phyloP scores from a whole-genome alignment of 2,888 invertebrate species.

The Cosmia trapezina region DNA sequence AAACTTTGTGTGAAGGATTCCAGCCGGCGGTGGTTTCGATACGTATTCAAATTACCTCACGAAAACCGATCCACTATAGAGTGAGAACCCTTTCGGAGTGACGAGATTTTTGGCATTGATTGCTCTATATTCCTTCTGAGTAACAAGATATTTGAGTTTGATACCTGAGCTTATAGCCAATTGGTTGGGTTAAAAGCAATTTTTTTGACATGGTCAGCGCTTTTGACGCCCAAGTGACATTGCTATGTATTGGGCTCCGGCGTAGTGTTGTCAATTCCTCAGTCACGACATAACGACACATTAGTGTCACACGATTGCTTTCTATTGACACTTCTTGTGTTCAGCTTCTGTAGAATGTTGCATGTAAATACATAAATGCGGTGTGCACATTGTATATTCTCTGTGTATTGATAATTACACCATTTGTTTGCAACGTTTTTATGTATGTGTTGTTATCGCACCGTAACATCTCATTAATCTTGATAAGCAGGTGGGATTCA shows the following conservation, averaged over 20 bases:
- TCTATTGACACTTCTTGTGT: constrained; percentile 43
- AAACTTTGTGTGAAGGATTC: constrained; percentile 48
- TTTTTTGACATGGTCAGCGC: constrained; percentile 21
- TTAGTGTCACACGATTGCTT: constrained; percentile 49
- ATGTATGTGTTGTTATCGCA: constrained; percentile 61
- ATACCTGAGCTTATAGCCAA: constrained; percentile 23
- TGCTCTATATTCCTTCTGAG: constrained; percentile 27
- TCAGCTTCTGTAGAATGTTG: constrained; percentile 28
- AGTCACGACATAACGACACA: constrained; percentile 30
- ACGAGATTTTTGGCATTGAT: constrained; percentile 49
- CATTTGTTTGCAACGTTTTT: constrained; percentile 52
- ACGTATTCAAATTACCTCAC: constrained; percentile 68
- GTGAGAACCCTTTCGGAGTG: constrained; percentile 33
- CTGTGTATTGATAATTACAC: constrained; percentile 49
- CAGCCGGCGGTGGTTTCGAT: constrained; percentile 55
- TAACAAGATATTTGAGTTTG: constrained; percentile 42
- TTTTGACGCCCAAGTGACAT: constrained; percentile 4
- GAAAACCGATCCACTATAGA: constrained; percentile 56
- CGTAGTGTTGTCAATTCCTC: constrained; percentile 36
- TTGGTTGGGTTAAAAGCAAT: constrained; percentile 27
- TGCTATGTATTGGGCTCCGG: constrained; percentile 11
- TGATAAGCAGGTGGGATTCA: constrained; percentile 81
- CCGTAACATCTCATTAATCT: constrained; percentile 79
- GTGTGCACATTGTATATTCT: constrained; percentile 41
- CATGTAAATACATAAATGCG: constrained; percentile 11